Conservation (phyloP, 2,113 vertebrate species). For the Motacilla alba region DNA sequence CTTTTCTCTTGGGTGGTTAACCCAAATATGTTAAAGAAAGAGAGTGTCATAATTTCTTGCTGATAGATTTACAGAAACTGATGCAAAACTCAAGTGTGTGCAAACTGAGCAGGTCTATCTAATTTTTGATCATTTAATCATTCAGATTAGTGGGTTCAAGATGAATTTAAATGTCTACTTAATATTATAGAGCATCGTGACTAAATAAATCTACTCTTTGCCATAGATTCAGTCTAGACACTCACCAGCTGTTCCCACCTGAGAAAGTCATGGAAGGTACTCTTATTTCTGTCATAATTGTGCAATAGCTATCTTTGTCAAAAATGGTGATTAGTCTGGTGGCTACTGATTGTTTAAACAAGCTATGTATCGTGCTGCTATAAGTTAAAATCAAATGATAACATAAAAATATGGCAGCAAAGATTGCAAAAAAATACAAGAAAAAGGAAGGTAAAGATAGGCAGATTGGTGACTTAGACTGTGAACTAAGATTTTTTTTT, state of each 20-base stretch:
- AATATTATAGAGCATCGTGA: accelerated
- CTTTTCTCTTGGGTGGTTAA: background rate
- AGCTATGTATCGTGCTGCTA: background rate
- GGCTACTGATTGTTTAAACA: background rate
- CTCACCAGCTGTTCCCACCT: background rate
- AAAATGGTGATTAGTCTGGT: background rate
- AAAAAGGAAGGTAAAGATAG: background rate
- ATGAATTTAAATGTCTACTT: background rate
- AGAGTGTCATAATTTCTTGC: background rate
- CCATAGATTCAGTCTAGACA: too few species aligned
- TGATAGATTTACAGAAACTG: background rate
- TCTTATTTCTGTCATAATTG: background rate
- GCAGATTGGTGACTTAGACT: accelerated
- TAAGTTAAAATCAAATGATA: background rate
- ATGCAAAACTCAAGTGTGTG: background rate
- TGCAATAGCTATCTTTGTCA: background rate
- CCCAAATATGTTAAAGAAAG: background rate
- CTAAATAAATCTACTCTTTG: background rate
- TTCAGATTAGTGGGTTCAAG: background rate
- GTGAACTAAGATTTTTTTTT: background rate
- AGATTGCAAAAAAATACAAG: background rate
- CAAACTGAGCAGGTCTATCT: background rate
- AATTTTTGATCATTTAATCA: background rate
- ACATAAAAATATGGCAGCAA: background rate
- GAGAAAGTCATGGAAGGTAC: background rate